phyloP scores from a whole-genome alignment of 2,797 vertebrate genomes.

The Galagoides demidoff region DNA sequence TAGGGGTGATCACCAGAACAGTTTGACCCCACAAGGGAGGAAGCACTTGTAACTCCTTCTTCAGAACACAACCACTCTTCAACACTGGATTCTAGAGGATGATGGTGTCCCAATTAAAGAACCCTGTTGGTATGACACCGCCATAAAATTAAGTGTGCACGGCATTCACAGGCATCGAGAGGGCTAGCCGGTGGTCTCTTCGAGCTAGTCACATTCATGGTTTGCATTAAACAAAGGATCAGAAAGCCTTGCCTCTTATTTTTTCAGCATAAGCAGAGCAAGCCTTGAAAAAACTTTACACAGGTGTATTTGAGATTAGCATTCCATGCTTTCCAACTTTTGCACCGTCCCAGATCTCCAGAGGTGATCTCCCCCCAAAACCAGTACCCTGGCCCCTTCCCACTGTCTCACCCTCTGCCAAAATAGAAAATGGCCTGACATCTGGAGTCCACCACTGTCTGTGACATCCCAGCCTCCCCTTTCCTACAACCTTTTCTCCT shows the following conservation, averaged over 20 bases:
- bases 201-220: background rate
- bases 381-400: background rate
- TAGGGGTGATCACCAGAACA: background rate
- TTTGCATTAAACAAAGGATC: background rate
- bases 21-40: background rate
- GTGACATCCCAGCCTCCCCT: background rate
- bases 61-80: background rate
- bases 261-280: background rate
- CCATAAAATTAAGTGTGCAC: background rate
- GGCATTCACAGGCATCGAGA: background rate
- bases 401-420: background rate
- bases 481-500: background rate
- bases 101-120: background rate
- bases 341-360: background rate
- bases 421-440: background rate
- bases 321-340: background rate
- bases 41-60: background rate
- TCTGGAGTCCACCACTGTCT: background rate
- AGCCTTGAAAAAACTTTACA: background rate
- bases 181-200: background rate
- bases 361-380: background rate
- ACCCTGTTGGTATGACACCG: background rate
- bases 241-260: background rate
- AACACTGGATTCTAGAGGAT: background rate
- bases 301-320: too few species aligned